These are phyloP conservation scores for Oncorhynchus masou DNA, from an alignment of 2,113 vertebrate species.

Conservation along the genomic window DNA sequence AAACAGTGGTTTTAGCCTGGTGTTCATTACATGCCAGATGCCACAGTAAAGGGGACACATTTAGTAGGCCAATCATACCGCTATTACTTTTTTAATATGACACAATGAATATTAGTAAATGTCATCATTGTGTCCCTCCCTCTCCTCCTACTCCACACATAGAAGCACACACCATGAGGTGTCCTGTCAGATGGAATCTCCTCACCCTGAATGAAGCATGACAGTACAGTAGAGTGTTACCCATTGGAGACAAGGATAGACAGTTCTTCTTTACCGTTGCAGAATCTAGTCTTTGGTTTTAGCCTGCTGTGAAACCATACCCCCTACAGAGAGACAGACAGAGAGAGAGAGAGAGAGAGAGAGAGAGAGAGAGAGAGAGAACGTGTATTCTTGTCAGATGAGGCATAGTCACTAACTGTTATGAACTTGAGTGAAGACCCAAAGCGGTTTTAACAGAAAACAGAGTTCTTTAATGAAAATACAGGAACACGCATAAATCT, in stretches of 20 bases:
- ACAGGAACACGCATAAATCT: no score
- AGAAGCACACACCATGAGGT: constrained; percentile 28
- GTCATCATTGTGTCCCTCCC: neutral
- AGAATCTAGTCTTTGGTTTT: constrained; percentile 43
- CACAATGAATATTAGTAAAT: neutral
- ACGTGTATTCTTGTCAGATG: constrained; percentile 58
- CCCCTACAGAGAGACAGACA: neutral
- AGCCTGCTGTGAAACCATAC: constrained; percentile 39
- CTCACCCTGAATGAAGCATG: constrained; percentile 43
- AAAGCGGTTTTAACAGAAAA: no score
- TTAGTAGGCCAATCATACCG: neutral
- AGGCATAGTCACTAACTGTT: constrained; percentile 66
- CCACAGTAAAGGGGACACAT: neutral
- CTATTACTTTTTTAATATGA: neutral
- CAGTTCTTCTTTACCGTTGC: constrained; percentile 58
- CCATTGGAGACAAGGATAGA: constrained; percentile 22
- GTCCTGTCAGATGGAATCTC: constrained; percentile 41
- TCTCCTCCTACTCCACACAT: neutral
- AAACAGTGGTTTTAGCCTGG: neutral
- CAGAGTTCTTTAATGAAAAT: no score
- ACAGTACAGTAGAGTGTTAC: constrained; percentile 39
- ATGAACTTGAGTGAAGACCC: no score
- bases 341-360: neutral
- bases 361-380: neutral
- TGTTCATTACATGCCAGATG: neutral